Evolutionary conservation across 2,888 invertebrate genomes (phyloP), one percentile per base, ranked within the genome.

Genomic region (Spilarctia lutea): DNA sequence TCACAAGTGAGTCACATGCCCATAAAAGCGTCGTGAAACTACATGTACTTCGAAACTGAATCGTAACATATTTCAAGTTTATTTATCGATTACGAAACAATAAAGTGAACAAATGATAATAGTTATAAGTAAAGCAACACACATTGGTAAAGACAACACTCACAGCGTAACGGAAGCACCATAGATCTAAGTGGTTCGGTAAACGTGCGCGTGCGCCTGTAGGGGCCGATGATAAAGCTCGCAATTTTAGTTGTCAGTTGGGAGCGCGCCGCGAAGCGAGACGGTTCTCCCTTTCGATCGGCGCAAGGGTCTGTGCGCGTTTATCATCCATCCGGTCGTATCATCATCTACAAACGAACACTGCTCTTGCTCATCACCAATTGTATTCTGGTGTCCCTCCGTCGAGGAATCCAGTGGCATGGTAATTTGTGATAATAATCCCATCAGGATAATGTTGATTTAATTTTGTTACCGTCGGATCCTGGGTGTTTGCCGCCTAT

Each of bases 151-250:
- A 91, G 90, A 91, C 90, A 91, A 83, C 75, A 81, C 79, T 83
- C 82, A 83, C 88, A 92, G 88, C 88, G 92, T 91, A 94, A 91
- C 94, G 94, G 94, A 94, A 94, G 94, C 92, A 90, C 87, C 87
- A 89, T 86, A 89, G 91, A 92, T 93, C 91, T 92, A 93, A 93
- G 93, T 93, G 92, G 92, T 86, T 85, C 89, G 83, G 90, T 85
- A 89, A 89, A 89, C 89, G 89, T 90, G 91, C 92, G 93, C 92
- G 91, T 88, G 93, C 92, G 91, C 90, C 85, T 81, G 80, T 84
- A 82, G 87, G 83, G 75, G 73, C 75, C 80, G 84, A 79, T 92
- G 94, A 94, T 94, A 94, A 94, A 94, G 94, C 94, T 94, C 94
- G 93, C 92, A 88, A 93, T 92, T 93, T 92, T 87, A 86, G 80